Conservation (phyloP, 2,113 vertebrate genomes). For the Nettapus auritus region DNA sequence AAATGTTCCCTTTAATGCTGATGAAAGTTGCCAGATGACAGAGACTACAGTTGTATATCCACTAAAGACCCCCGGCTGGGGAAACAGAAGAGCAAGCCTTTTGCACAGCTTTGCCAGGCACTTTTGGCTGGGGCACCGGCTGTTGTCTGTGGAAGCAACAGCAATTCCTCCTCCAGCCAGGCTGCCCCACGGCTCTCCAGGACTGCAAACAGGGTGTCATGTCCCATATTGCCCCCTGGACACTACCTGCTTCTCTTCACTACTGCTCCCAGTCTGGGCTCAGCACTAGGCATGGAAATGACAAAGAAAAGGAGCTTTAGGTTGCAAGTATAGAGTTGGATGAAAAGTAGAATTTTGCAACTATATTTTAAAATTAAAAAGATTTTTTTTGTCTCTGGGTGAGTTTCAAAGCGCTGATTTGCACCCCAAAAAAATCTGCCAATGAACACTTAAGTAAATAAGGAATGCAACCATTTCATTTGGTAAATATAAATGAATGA, state of each 20-base stretch:
- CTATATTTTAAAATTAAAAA: neutral
- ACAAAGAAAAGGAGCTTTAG: neutral
- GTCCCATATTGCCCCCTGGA: neutral
- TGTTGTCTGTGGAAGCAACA: neutral
- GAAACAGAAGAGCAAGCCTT: neutral
- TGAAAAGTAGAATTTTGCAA: neutral
- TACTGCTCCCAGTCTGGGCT: neutral
- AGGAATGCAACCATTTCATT: neutral
- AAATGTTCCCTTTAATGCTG: constrained; percentile 30
- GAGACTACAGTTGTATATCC: neutral
- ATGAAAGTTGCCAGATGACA: constrained; percentile 36
- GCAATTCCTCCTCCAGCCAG: neutral
- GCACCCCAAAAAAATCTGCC: neutral
- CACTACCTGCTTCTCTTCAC: neutral
- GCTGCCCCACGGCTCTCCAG: accelerated
- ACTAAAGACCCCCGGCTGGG: neutral
- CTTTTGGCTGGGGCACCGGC: accelerated
- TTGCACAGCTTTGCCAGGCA: neutral
- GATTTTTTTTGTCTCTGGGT: neutral
- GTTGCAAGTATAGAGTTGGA: neutral
- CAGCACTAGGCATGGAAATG: accelerated
- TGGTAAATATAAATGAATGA: neutral
- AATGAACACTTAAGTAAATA: neutral
- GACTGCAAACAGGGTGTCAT: accelerated
- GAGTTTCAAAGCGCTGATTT: neutral